Percentiles rank a stretch among this genome's conserved stretches.
Evolutionary conservation across 1,140 invertebrate genomes (phyloP).

Genomic region (Nebria ingens): DNA sequence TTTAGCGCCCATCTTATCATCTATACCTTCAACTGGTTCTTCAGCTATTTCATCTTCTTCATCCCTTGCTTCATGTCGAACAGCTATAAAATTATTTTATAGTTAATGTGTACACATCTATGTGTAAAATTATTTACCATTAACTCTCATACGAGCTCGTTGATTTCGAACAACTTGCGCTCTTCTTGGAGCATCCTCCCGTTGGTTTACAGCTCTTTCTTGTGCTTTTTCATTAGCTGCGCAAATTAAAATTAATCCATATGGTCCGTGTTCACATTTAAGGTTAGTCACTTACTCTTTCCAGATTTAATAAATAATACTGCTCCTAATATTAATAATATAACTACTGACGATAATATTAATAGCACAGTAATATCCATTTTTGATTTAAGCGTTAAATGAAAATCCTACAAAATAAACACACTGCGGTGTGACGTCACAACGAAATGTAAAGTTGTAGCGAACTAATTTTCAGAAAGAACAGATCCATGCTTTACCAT

Average conservation of each 20-base stretch:
- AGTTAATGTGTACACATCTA: slow-evolving; percentile 13
- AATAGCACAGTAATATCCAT: slow-evolving; percentile 42
- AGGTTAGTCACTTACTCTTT: slow-evolving; percentile 21
- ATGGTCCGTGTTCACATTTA: slow-evolving; percentile 3
- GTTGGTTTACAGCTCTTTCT: slow-evolving; percentile 30
- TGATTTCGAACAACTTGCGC: slow-evolving; percentile 51
- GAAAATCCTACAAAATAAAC: no score
- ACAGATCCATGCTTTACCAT: no score
- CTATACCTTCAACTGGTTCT: slow-evolving; percentile 32
- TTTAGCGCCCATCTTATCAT: slow-evolving; percentile 84
- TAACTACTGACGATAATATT: slow-evolving; percentile 34
- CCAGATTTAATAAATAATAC: slow-evolving; percentile 30
- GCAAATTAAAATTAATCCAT: neutral
- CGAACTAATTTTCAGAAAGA: no score
- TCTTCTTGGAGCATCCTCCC: slow-evolving; percentile 41
- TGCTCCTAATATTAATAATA: slow-evolving; percentile 37
- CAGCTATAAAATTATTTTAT: slow-evolving; percentile 8
- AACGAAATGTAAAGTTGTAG: no score
- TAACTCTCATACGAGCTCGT: slow-evolving; percentile 46
- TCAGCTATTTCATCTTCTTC: slow-evolving; percentile 34
- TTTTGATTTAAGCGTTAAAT: no score
- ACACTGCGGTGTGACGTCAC: no score
- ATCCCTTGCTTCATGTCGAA: slow-evolving; percentile 27
- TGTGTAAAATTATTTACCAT: slow-evolving; percentile 32
- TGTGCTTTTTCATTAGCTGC: neutral